Evolutionary conservation across 2,888 invertebrate genomes (phyloP), one percentile per base, ranked within the genome.

Genomic region (Lysandra coridon): DNA sequence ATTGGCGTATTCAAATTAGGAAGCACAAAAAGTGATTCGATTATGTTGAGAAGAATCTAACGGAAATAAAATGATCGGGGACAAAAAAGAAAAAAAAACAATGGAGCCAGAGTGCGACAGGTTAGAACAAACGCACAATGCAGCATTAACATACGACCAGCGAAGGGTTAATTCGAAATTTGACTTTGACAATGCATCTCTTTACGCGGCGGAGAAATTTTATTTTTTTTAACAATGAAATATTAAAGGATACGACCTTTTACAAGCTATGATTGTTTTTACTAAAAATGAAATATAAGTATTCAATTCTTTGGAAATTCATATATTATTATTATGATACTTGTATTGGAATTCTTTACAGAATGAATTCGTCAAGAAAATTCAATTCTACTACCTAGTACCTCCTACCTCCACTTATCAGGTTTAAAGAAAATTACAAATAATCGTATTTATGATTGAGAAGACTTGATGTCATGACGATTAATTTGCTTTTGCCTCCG

Each of bases 51-150:
- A 89, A 91, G 86, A 85, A 83, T 81, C 85, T 86, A 92, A 92
- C 92, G 94, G 93, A 94, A 93, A 94, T 94, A 92, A 94, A 94
- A 93, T 94, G 90, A 93, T 93, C 90, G 87, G 33, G 14, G 69
- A 69, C 69, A 30, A 69, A 69, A 64, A 64, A 64, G 3, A 30
- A 93, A 91, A 94, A 94, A 93, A 94, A 92, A 88, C 94, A 94
- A 94, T 94, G 81, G 92, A 93, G 94, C 93, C 94, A 94, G 93
- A 94, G 94, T 92, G 91, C 90, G 91, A 94, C 94, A 94, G 87
- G 88, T 91, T 91, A 91, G 91, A 91, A 93, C 93, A 93, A 93
- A 93, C 91, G 92, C 90, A 94, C 94, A 95, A 95, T 94, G 88
- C 88, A 73, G 80, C 88, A 95, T 95, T 95, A 90, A 85, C 95